phyloP scores from a whole-genome alignment of 2,797 vertebrate genomes.

The Coregonus ussuriensis region DNA sequence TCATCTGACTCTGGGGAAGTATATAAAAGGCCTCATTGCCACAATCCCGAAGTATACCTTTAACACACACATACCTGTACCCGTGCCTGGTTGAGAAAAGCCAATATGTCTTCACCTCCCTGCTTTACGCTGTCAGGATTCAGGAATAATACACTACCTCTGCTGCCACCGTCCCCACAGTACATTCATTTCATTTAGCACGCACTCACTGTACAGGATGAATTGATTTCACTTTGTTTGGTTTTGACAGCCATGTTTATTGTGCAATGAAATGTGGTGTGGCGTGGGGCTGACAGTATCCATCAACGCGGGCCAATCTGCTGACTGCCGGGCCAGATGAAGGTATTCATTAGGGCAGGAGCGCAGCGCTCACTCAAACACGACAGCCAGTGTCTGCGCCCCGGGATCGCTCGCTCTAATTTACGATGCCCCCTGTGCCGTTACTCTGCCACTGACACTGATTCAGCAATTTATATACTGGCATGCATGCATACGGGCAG shows the following conservation, averaged over 20 bases:
- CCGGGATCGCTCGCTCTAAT: slow-evolving; percentile 86
- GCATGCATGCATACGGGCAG: slow-evolving; percentile 81
- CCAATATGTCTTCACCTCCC: slow-evolving; percentile 24
- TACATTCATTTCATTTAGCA: slow-evolving; percentile 99
- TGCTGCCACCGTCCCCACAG: slow-evolving; percentile 78
- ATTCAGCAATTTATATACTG: slow-evolving; percentile 96
- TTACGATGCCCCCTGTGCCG: slow-evolving; percentile 87
- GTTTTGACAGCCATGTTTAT: slow-evolving; percentile 99
- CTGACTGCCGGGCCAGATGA: slow-evolving; percentile 98
- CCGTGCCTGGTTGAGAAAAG: background rate
- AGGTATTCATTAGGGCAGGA: slow-evolving; percentile 98
- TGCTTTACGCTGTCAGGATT: slow-evolving; percentile 66
- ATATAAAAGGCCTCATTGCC: no score
- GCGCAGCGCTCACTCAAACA: slow-evolving; percentile 86
- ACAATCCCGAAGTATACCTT: no score
- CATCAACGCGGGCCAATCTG: slow-evolving; percentile 95
- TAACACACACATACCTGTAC: background rate
- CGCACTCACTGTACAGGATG: slow-evolving; percentile 95
- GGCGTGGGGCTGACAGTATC: slow-evolving; percentile 95
- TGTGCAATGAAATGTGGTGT: slow-evolving; percentile 98
- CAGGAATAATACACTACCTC: slow-evolving; percentile 89
- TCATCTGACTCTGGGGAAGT: no score
- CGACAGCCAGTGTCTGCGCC: slow-evolving; percentile 85
- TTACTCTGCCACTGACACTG: slow-evolving; percentile 96
- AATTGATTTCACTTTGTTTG: slow-evolving; percentile 99